Conservation (phyloP, 2,797 vertebrate species). For the Anguilla anguilla region DNA sequence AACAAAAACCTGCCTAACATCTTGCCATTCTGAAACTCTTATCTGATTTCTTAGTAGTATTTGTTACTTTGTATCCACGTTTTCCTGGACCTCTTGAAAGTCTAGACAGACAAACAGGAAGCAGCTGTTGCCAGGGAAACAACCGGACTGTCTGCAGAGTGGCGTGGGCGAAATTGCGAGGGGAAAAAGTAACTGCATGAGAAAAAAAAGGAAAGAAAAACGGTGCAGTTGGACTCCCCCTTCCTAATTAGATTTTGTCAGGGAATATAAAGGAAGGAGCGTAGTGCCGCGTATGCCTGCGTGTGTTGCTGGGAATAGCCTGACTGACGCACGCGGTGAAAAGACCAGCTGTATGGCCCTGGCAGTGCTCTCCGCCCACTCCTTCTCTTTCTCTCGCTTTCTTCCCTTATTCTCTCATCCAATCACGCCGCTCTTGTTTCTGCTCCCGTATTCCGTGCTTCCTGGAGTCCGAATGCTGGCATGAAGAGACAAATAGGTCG, state of each 20-base stretch:
- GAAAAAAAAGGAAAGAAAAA: conserved; percentile 43
- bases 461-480: neutral
- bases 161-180: conserved; percentile 63
- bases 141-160: conserved; percentile 58
- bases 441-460: neutral
- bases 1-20: neutral
- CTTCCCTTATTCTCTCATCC: conserved; percentile 17
- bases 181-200: conserved; percentile 54
- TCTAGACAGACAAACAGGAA: conserved; percentile 74
- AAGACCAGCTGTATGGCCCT: conserved; percentile 66
- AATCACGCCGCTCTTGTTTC: neutral
- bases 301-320: conserved; percentile 72
- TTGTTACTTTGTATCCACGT: conserved; percentile 20
- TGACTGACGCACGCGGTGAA: conserved; percentile 73
- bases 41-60: neutral
- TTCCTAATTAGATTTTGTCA: conserved; percentile 65
- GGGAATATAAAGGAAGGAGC: conserved; percentile 44
- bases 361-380: conserved; percentile 57
- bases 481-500: neutral
- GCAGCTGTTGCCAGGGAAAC: conserved; percentile 79
- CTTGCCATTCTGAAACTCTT: neutral
- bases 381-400: conserved; percentile 47
- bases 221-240: conserved; percentile 54
- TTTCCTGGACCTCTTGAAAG: conserved; percentile 56
- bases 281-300: conserved; percentile 59